phyloP scores from a whole-genome alignment of 1,140 invertebrate species.

The Agrypnia vestita region DNA sequence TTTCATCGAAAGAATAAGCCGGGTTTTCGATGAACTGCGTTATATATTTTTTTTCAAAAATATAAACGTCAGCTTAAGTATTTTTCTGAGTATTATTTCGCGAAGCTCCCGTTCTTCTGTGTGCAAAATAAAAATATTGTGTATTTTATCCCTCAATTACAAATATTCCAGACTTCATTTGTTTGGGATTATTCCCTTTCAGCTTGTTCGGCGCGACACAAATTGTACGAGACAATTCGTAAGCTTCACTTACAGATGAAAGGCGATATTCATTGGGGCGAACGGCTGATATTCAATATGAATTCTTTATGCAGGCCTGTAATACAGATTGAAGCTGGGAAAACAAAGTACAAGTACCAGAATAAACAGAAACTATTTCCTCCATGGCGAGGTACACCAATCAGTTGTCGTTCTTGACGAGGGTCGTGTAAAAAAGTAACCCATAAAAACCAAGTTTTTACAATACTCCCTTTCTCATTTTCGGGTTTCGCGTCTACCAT shows the following conservation, averaged over 20 bases:
- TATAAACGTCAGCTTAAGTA: too few relatives aligned
- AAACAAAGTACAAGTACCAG: too few relatives aligned
- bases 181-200: constrained; percentile 4
- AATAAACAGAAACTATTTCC: too few relatives aligned
- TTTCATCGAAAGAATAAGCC: too few relatives aligned
- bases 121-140: not conserved
- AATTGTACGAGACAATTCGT: not conserved
- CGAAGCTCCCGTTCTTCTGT: not conserved
- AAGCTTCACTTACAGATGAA: not conserved
- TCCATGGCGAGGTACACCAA: too few relatives aligned
- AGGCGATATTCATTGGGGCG: not conserved
- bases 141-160: not conserved
- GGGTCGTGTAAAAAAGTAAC: too few relatives aligned
- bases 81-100: not conserved
- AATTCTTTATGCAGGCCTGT: not conserved
- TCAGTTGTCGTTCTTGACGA: too few relatives aligned
- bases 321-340: not conserved
- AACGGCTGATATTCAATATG: constrained; percentile 3
- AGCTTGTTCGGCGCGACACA: not conserved
- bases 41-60: too few relatives aligned
- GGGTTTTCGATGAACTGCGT: too few relatives aligned
- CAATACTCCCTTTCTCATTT: too few relatives aligned
- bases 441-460: too few relatives aligned
- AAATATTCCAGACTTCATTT: constrained; percentile 11
- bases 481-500: too few relatives aligned